These are phyloP conservation scores for Microctenopoma steveboyesi DNA, from an alignment of 2,797 vertebrate species.

Conservation along the genomic window DNA sequence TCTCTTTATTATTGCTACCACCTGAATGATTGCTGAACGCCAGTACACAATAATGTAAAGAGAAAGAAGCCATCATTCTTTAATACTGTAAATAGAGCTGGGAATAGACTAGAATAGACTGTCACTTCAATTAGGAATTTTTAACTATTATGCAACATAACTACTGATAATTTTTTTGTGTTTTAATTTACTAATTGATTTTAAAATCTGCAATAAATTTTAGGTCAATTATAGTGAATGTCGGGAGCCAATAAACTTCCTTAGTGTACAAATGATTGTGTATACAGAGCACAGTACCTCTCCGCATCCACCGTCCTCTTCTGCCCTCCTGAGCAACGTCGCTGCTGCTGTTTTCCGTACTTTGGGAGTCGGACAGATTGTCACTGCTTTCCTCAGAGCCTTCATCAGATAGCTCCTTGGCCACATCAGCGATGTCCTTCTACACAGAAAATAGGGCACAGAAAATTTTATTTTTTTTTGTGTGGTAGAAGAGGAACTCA, in stretches of 20 bases:
- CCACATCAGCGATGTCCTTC: constrained; percentile 91
- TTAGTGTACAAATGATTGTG: neutral
- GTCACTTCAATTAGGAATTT: neutral
- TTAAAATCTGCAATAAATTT: neutral
- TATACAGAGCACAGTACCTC: constrained; percentile 82
- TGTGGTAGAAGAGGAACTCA: neutral
- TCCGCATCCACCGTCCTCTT: constrained; percentile 91
- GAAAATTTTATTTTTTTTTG: neutral
- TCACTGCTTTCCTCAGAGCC: constrained; percentile 95
- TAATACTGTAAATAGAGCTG: neutral
- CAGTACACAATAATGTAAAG: neutral
- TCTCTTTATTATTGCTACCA: neutral
- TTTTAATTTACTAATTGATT: neutral
- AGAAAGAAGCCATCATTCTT: constrained; percentile 6
- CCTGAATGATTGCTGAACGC: neutral
- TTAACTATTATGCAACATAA: neutral
- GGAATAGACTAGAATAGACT: neutral
- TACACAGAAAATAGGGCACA: constrained; percentile 64
- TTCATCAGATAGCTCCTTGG: constrained; percentile 93
- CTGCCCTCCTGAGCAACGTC: constrained; percentile 84
- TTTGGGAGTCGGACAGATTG: constrained; percentile 88
- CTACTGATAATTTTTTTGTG: neutral
- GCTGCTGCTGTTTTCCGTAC: constrained; percentile 87
- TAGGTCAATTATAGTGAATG: neutral
- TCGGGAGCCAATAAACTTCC: neutral